A percentile compares a stretch with the other conserved stretches of the same genome.
These are phyloP conservation scores for Cyphomyrmex costatus DNA, from an alignment of 1,140 invertebrate species.

Conservation along the genomic window DNA sequence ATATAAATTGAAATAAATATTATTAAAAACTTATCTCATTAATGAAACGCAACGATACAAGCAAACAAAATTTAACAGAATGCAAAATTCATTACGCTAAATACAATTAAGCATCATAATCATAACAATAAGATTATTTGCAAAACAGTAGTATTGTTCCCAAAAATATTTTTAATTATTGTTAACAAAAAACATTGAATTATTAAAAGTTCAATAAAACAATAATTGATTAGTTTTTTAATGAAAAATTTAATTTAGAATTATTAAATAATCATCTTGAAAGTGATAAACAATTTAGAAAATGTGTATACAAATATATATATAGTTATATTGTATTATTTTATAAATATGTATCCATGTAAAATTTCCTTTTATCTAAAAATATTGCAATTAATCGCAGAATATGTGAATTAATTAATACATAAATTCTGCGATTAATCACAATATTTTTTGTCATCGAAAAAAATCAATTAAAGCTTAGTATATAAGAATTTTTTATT, in stretches of 20 bases:
- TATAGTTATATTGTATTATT: neutral
- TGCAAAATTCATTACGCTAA: neutral
- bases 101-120: neutral
- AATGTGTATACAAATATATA: neutral
- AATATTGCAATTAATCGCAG: neutral
- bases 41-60: neutral
- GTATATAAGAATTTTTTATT: constrained; percentile 14
- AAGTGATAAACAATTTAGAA: neutral
- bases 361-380: neutral
- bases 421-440: too few species aligned
- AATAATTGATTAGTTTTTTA: neutral
- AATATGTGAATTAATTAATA: neutral
- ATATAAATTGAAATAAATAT: neutral
- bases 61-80: neutral
- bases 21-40: neutral
- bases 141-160: too few species aligned
- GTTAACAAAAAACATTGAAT: constrained; percentile 1
- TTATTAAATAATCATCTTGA: neutral
- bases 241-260: neutral
- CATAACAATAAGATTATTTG: neutral
- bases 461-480: neutral
- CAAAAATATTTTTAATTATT: neutral
- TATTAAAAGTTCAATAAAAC: neutral
- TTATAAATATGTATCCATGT: neutral
- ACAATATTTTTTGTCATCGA: too few species aligned